Conservation (phyloP, 2,113 vertebrate genomes). For the Gorilla gorilla region DNA sequence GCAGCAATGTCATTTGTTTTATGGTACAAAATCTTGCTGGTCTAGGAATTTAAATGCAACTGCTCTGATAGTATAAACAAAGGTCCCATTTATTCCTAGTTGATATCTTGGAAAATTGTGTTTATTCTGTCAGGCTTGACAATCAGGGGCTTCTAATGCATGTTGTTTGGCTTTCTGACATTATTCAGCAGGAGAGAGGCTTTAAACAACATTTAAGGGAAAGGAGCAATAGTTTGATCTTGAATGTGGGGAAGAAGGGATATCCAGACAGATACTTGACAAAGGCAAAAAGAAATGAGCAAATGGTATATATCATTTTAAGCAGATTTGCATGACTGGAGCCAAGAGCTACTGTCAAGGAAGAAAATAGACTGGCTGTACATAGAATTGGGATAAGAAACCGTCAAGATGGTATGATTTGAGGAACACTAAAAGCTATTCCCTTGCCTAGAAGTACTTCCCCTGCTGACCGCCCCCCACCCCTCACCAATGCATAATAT, state of each 20-base stretch:
- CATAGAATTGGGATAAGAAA: neutral
- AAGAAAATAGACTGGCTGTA: conserved; percentile 36
- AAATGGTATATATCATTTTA: conserved; percentile 47
- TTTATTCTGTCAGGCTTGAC: conserved; percentile 9
- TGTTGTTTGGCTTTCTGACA: conserved; percentile 9
- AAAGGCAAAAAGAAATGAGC: conserved; percentile 54
- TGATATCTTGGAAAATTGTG: neutral
- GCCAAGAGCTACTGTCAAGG: conserved; percentile 44
- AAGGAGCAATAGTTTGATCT: neutral
- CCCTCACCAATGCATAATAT: neutral
- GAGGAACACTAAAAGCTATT: conserved; percentile 12
- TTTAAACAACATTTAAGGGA: neutral
- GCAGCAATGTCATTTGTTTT: neutral
- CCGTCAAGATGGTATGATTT: conserved; percentile 47
- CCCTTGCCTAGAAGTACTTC: conserved; percentile 35
- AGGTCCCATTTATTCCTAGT: neutral
- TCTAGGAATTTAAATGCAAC: neutral
- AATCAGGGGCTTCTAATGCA: neutral
- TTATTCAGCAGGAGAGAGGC: conserved; percentile 17
- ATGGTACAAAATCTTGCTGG: neutral
- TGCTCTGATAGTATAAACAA: neutral
- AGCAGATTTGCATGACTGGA: conserved; percentile 50
- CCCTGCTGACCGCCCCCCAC: neutral
- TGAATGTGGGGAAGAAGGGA: neutral
- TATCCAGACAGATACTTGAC: neutral